Evolutionary conservation across 2,113 vertebrate genomes (phyloP).

Genomic region (Odontesthes bonariensis): DNA sequence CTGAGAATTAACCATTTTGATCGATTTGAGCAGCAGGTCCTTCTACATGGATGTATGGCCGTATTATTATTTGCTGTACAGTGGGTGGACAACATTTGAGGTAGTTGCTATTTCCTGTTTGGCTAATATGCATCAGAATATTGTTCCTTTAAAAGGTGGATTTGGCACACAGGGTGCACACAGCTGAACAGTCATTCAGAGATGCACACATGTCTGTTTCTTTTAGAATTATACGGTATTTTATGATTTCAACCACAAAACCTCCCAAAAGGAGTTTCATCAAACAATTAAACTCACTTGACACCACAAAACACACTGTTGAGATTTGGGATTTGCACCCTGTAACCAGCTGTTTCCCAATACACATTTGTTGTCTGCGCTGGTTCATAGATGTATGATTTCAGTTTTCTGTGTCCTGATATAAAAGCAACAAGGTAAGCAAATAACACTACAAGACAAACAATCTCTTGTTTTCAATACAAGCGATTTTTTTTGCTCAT

Average conservation of each 20-base stretch:
- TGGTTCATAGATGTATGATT: not conserved
- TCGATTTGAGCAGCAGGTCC: no score
- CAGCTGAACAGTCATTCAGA: not conserved
- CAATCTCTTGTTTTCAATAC: not conserved
- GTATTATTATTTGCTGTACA: no score
- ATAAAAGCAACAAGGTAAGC: not conserved
- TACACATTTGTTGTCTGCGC: not conserved
- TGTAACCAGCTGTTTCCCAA: slow-evolving; percentile 1
- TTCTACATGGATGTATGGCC: no score
- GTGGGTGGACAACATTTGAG: no score
- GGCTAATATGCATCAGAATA: no score
- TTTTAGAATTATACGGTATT: not conserved
- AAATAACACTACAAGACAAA: not conserved
- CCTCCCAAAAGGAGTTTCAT: not conserved
- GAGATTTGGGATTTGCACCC: not conserved
- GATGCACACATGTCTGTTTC: not conserved
- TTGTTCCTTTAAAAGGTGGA: no score
- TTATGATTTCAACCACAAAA: slow-evolving; percentile 4
- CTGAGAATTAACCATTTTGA: no score
- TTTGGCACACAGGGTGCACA: no score
- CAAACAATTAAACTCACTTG: slow-evolving; percentile 4
- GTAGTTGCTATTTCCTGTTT: no score
- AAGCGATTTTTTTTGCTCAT: no score
- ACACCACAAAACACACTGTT: slow-evolving; percentile 3
- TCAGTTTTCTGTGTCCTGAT: not conserved